These are phyloP conservation scores for Spondyliosoma cantharus DNA, from an alignment of 2,797 vertebrate species.

Conservation along the genomic window DNA sequence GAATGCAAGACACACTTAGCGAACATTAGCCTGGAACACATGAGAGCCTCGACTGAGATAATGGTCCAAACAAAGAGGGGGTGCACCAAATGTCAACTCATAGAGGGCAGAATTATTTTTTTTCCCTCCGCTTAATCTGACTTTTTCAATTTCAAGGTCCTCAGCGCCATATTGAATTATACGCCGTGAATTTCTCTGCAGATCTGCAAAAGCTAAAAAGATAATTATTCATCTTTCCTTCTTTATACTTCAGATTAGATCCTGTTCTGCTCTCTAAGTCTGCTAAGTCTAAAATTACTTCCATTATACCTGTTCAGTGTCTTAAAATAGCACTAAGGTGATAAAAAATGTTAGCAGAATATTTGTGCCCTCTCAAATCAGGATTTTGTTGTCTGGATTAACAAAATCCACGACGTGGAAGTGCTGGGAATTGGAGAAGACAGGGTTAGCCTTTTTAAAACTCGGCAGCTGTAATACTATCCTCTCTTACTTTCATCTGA, in stretches of 20 bases:
- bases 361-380: conserved; percentile 38
- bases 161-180: neutral
- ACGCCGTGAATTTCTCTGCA: neutral
- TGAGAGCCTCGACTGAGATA: neutral
- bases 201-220: neutral
- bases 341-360: conserved; percentile 24
- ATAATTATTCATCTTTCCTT: neutral
- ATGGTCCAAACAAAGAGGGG: neutral
- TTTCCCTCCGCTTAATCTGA: neutral
- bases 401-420: conserved; percentile 49
- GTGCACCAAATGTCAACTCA: no score
- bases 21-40: conserved; percentile 17
- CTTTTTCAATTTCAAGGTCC: neutral
- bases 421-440: conserved; percentile 30
- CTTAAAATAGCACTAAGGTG: conserved; percentile 49
- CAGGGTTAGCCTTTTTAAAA: conserved; percentile 46
- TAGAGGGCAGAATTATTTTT: no score
- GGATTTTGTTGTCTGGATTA: conserved; percentile 55
- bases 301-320: conserved; percentile 15
- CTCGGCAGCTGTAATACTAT: conserved; percentile 40
- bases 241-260: neutral
- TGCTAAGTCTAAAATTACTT: conserved; percentile 24
- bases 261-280: neutral
- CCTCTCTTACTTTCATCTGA: conserved; percentile 38
- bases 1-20: neutral